Percentiles rank a stretch among this genome's conserved stretches.
Conservation (phyloP, 2,113 vertebrate species). For the Nerophis ophidion region DNA sequence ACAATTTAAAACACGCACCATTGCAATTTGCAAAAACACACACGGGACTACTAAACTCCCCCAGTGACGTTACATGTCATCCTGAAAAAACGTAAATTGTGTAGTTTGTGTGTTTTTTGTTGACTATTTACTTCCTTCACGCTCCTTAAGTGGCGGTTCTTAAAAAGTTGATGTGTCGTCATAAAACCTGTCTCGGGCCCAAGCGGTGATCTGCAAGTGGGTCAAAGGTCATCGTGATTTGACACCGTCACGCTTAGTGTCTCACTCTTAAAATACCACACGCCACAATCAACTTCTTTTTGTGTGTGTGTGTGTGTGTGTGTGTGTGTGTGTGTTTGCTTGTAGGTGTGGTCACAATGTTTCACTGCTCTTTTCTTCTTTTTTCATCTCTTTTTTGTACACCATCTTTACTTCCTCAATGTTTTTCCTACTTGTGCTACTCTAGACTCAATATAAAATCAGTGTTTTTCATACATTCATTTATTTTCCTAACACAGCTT, state of each 20-base stretch:
- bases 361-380: too few species aligned
- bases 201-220: neutral
- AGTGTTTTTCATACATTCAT: too few species aligned
- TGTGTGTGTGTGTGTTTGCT: slow-evolving; percentile 4
- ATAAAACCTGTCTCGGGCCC: neutral
- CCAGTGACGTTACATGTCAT: too few species aligned
- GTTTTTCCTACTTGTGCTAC: too few species aligned
- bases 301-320: slow-evolving; percentile 12
- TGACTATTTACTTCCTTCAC: too few species aligned
- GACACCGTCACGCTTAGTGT: neutral
- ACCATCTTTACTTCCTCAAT: too few species aligned
- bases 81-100: too few species aligned
- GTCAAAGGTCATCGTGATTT: neutral
- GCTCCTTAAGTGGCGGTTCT: too few species aligned
- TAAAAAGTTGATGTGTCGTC: neutral
- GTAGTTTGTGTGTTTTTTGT: too few species aligned
- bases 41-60: slow-evolving; percentile 1
- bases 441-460: too few species aligned
- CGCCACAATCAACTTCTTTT: neutral
- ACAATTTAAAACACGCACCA: neutral
- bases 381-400: too few species aligned
- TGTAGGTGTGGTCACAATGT: neutral
- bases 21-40: neutral
- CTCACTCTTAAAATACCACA: neutral
- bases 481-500: too few species aligned